Percentiles rank a stretch among this genome's conserved stretches.
These are phyloP conservation scores for Lasioglossum figueresi DNA, from an alignment of 2,888 invertebrate genomes.

Conservation along the genomic window DNA sequence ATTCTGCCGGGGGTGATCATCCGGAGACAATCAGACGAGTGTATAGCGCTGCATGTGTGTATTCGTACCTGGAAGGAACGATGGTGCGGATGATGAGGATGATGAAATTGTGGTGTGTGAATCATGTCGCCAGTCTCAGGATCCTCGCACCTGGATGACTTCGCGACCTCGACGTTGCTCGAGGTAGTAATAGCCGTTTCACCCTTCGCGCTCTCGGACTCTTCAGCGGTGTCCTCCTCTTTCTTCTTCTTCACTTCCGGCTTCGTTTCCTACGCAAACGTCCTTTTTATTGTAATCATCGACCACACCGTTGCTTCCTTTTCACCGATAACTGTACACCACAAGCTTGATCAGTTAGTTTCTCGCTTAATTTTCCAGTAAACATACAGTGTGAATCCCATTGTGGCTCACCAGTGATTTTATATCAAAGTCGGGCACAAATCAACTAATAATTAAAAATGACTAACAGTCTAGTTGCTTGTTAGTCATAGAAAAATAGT, in stretches of 20 bases:
- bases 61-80: conserved; percentile 89
- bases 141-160: conserved; percentile 83
- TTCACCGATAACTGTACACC: neutral
- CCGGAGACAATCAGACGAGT: conserved; percentile 39
- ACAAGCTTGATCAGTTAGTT: neutral
- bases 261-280: conserved; percentile 66
- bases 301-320: neutral
- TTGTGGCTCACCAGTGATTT: too few relatives aligned
- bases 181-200: conserved; percentile 75
- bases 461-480: too few relatives aligned
- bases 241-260: conserved; percentile 71
- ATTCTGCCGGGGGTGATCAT: conserved; percentile 9
- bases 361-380: neutral
- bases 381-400: too few relatives aligned
- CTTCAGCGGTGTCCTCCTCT: conserved; percentile 60
- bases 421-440: too few relatives aligned
- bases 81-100: conserved; percentile 86
- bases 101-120: conserved; percentile 88
- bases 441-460: too few relatives aligned
- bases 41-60: neutral
- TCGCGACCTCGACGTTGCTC: conserved; percentile 75
- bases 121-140: conserved; percentile 87
- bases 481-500: too few relatives aligned
- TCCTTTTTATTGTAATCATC: conserved; percentile 27
- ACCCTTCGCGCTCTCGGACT: conserved; percentile 71